These are phyloP conservation scores for Pheosia gnoma DNA, from an alignment of 2,888 invertebrate species.

Conservation along the genomic window DNA sequence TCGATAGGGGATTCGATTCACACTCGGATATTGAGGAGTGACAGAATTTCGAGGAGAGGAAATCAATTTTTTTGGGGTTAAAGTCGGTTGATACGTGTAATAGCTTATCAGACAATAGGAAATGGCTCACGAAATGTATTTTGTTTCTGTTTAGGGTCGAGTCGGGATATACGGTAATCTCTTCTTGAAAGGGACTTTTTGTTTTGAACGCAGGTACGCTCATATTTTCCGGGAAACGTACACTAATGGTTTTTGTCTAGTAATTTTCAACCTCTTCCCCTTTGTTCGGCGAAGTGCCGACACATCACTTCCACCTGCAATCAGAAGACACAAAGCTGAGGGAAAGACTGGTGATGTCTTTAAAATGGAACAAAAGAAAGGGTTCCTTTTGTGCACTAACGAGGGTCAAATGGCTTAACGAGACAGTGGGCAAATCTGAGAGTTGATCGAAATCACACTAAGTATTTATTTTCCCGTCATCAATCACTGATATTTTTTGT, in stretches of 20 bases:
- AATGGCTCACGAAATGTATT: constrained; percentile 48
- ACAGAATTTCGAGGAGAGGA: constrained; percentile 58
- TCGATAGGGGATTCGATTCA: constrained; percentile 57
- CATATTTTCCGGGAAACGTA: not conserved
- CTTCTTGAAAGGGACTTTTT: not conserved
- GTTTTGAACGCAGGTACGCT: not conserved
- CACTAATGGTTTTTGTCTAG: constrained; percentile 4
- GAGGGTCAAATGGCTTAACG: not conserved
- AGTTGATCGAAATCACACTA: not conserved
- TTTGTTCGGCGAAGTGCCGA: constrained; percentile 4
- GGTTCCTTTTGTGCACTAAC: constrained; percentile 8
- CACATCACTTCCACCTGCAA: constrained; percentile 6
- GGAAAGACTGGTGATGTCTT: constrained; percentile 3
- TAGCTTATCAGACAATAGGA: constrained; percentile 48
- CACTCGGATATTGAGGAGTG: constrained; percentile 69
- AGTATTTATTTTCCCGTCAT: not conserved
- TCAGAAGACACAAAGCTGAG: constrained; percentile 2
- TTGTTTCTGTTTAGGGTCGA: constrained; percentile 4
- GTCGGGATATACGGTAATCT: not conserved
- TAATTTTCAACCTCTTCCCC: constrained; percentile 2
- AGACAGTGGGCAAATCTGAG: not conserved
- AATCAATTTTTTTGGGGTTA: constrained; percentile 50
- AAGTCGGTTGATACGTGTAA: constrained; percentile 59
- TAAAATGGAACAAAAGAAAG: constrained; percentile 7
- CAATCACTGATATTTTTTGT: not conserved